Evolutionary conservation across 2,113 vertebrate species (phyloP).

Genomic region (Mobula birostris): DNA sequence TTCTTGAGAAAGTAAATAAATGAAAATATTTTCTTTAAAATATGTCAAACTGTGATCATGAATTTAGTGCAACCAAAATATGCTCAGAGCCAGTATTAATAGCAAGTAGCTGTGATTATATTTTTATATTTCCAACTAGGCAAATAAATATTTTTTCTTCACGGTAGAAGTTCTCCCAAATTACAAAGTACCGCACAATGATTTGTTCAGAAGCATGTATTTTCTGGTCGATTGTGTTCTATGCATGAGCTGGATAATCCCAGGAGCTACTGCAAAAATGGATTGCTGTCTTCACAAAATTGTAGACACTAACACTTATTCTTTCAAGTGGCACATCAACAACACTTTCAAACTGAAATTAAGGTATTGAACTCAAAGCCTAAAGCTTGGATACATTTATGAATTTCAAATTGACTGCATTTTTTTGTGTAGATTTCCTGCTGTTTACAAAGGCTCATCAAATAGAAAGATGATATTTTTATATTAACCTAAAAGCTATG

Average conservation of each 20-base stretch:
- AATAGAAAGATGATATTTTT: background rate
- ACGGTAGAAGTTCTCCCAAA: too few species aligned
- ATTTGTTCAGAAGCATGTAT: background rate
- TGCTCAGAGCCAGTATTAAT: background rate
- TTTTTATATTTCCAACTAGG: background rate
- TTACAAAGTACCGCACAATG: background rate
- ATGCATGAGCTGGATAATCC: background rate
- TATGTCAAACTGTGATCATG: background rate
- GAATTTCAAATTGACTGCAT: background rate
- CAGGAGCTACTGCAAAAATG: background rate
- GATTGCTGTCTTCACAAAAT: background rate
- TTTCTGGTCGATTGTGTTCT: background rate
- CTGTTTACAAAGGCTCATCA: background rate
- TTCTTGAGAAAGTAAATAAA: background rate
- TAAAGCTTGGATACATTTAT: background rate
- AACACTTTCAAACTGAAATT: background rate
- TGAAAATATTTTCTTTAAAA: background rate
- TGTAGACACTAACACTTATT: background rate
- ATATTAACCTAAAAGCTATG: background rate
- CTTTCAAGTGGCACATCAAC: background rate
- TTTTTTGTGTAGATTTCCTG: background rate
- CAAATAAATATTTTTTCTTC: background rate
- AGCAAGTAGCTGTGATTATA: background rate
- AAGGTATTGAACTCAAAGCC: background rate
- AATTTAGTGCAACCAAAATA: background rate